Evolutionary conservation across 2,113 vertebrate species (phyloP).

Genomic region (Ellobius talpinus): DNA sequence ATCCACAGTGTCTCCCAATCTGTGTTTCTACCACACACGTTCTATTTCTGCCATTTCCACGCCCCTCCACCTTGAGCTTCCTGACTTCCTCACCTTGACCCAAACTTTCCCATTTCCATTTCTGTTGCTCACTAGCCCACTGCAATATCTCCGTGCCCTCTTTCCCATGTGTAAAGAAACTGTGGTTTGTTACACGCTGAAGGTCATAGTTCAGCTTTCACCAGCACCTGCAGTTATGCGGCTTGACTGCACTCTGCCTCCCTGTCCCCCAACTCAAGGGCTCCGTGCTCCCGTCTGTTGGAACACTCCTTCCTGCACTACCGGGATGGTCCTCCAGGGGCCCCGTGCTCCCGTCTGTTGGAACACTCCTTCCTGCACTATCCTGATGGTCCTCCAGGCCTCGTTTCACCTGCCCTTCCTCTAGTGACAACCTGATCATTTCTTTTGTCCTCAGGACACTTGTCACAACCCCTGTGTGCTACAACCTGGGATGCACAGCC

Average conservation of each 20-base stretch:
- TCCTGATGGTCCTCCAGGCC: no score
- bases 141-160: background rate
- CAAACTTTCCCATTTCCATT: background rate
- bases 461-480: background rate
- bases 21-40: background rate
- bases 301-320: no score
- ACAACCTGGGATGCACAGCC: background rate
- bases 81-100: background rate
- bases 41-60: background rate
- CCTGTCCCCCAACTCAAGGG: background rate
- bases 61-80: no score
- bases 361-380: background rate
- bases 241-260: background rate
- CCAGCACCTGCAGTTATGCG: background rate
- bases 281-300: background rate
- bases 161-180: background rate
- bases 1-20: background rate
- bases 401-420: background rate
- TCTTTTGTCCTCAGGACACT: background rate
- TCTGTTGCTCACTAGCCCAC: background rate
- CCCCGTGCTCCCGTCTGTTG: background rate
- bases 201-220: background rate
- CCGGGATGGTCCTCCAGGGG: background rate
- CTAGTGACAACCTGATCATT: accelerated
- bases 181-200: background rate